Evolutionary conservation across 1,140 invertebrate species (phyloP).

Genomic region (Halesus radiatus): DNA sequence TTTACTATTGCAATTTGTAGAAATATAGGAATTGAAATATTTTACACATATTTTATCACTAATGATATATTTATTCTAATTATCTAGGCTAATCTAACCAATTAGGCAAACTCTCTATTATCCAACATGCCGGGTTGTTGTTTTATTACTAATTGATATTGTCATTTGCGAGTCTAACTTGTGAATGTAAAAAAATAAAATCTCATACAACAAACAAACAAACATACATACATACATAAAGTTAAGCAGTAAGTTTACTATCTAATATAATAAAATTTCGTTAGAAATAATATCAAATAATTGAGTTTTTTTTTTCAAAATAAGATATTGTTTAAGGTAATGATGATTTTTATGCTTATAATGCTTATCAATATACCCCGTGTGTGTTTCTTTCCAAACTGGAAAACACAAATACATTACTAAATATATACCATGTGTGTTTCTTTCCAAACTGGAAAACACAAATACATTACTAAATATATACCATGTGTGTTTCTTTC

Average conservation of each 20-base stretch:
- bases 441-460: background rate
- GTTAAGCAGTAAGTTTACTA: background rate
- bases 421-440: background rate
- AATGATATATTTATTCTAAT: conserved; percentile 22
- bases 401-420: background rate
- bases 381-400: background rate
- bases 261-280: background rate
- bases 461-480: background rate
- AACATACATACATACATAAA: background rate
- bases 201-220: background rate
- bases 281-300: background rate
- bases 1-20: conserved; percentile 3
- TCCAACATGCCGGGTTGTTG: conserved; percentile 4
- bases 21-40: background rate
- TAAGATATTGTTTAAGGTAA: background rate
- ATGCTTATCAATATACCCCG: background rate
- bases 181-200: background rate
- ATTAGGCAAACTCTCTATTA: background rate
- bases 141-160: conserved; percentile 27
- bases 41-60: conserved; percentile 7
- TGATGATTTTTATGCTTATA: background rate
- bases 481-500: background rate
- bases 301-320: background rate
- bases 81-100: conserved; percentile 11
- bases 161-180: background rate